Percentiles rank a stretch among this genome's conserved stretches.
phyloP scores from a whole-genome alignment of 1,140 invertebrate species.

The Camponotus pennsylvanicus region DNA sequence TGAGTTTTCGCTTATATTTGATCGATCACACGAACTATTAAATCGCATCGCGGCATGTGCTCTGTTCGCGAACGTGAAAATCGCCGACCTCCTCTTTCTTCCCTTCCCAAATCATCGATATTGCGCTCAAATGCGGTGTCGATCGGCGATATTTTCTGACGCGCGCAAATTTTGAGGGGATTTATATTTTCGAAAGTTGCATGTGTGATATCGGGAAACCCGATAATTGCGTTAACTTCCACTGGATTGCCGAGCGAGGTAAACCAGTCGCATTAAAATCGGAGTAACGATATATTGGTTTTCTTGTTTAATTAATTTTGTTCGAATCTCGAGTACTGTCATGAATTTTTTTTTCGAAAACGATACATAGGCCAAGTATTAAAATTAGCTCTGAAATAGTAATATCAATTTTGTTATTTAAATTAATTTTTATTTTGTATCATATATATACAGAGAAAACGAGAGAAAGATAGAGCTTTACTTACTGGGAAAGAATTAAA shows the following conservation, averaged over 20 bases:
- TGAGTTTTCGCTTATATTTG: constrained; percentile 23
- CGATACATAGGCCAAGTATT: not conserved
- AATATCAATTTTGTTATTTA: not conserved
- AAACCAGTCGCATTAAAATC: constrained; percentile 20
- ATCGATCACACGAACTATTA: constrained; percentile 17
- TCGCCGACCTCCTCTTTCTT: constrained; percentile 17
- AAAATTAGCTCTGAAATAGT: constrained; percentile 5
- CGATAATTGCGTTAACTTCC: constrained; percentile 52
- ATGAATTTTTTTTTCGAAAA: not conserved
- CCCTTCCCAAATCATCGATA: constrained; percentile 31
- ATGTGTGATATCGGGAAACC: constrained; percentile 29
- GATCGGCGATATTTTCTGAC: constrained; percentile 23
- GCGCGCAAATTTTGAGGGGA: not conserved
- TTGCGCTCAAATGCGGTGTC: constrained; percentile 6
- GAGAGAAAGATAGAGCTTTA: too few species aligned
- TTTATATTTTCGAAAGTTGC: constrained; percentile 24
- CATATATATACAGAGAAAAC: too few species aligned
- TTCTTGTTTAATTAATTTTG: constrained; percentile 52
- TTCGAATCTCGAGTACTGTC: not conserved
- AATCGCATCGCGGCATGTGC: constrained; percentile 7
- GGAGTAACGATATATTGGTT: constrained; percentile 32
- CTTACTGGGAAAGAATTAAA: constrained; percentile 5
- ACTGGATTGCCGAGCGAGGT: not conserved
- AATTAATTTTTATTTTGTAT: constrained; percentile 22
- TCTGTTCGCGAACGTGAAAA: constrained; percentile 22